phyloP scores from a whole-genome alignment of 1,140 invertebrate genomes.

The Metopolophium dirhodum region DNA sequence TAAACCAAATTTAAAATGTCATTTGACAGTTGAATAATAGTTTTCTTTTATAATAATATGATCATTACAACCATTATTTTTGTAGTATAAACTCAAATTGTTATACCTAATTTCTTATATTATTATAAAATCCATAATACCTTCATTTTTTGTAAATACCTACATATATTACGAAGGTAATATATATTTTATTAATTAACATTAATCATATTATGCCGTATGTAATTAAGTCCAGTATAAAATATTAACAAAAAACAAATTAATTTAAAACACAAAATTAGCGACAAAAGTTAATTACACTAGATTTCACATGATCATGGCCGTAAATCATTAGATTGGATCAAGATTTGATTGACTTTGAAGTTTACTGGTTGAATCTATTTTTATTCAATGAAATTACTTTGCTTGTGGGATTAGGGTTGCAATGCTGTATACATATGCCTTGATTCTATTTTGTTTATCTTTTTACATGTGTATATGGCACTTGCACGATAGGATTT shows the following conservation, averaged over 20 bases:
- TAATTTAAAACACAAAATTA: not conserved
- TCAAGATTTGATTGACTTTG: not conserved
- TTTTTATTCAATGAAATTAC: not conserved
- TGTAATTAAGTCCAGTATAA: not conserved
- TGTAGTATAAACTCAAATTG: too few species aligned
- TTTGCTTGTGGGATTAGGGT: not conserved
- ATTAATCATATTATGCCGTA: not conserved
- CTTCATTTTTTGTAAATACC: not conserved
- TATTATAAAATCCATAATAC: too few species aligned
- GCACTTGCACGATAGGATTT: not conserved
- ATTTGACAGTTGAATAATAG: not conserved
- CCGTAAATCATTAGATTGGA: not conserved
- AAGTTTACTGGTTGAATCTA: not conserved
- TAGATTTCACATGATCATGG: constrained; percentile 58
- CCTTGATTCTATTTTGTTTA: not conserved
- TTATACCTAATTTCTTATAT: too few species aligned
- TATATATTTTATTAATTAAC: not conserved
- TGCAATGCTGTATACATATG: not conserved
- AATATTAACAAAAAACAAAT: not conserved
- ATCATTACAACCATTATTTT: too few species aligned
- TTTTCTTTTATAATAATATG: not conserved
- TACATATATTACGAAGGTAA: not conserved
- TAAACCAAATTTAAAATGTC: not conserved
- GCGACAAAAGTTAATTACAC: not conserved
- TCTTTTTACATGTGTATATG: not conserved